phyloP scores from a whole-genome alignment of 2,797 vertebrate genomes.

The Bradypodion ventrale region DNA sequence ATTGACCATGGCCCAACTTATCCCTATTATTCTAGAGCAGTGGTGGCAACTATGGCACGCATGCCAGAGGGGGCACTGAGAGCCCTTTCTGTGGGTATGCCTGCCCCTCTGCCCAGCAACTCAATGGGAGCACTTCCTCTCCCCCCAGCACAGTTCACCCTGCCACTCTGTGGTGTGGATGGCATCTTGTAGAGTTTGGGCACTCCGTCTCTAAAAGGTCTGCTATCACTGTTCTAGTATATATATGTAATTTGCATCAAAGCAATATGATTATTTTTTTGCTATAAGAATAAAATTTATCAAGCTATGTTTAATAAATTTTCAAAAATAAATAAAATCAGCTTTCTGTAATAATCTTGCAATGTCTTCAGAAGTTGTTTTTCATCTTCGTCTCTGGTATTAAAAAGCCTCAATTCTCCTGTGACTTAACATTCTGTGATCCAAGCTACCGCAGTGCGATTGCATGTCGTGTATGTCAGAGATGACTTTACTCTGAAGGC shows the following conservation, averaged over 20 bases:
- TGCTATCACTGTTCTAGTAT: no score
- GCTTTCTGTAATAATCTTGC: constrained; percentile 42
- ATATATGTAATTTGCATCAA: background rate
- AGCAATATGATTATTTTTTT: no score
- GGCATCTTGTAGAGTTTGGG: no score
- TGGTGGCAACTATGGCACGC: no score
- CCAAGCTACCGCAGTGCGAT: constrained; percentile 32
- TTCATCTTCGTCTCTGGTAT: background rate
- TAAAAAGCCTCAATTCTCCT: constrained; percentile 29
- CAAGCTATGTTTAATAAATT: constrained; percentile 5
- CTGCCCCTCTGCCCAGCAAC: no score
- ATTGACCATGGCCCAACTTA: background rate
- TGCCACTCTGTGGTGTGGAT: no score
- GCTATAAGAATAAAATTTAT: background rate
- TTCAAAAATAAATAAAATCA: background rate
- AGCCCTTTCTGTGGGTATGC: no score
- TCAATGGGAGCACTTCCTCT: no score
- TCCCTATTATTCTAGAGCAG: background rate
- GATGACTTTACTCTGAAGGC: constrained; percentile 54
- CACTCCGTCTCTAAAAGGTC: no score
- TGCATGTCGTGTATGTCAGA: constrained; percentile 56
- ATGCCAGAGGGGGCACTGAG: no score
- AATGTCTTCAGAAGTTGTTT: constrained; percentile 14
- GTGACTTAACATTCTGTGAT: constrained; percentile 28
- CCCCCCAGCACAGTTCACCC: no score